Conservation (phyloP, 2,797 vertebrate genomes). For the Xerus rutilus region DNA sequence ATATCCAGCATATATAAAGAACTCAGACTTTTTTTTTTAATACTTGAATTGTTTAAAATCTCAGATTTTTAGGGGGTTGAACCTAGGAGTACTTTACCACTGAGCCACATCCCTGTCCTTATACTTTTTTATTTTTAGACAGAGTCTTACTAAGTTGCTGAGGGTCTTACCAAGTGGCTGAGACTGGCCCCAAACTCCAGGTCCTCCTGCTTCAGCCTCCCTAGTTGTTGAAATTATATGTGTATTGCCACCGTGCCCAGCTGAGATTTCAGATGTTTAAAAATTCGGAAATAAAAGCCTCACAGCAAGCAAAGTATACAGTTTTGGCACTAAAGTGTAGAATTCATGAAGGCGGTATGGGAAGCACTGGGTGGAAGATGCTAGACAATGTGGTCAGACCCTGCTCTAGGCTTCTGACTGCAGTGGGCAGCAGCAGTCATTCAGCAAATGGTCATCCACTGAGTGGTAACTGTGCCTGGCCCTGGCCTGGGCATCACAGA, state of each 20-base stretch:
- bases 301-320: not conserved
- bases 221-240: no score
- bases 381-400: not conserved
- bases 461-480: not conserved
- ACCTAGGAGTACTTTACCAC: no score
- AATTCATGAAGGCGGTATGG: not conserved
- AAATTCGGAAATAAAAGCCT: not conserved
- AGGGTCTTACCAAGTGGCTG: no score
- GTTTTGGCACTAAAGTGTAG: not conserved
- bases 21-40: not conserved
- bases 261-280: not conserved
- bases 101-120: no score
- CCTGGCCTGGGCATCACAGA: not conserved
- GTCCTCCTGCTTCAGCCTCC: no score
- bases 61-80: not conserved
- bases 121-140: no score
- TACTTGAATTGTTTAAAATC: constrained; percentile 2
- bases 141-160: no score
- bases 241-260: no score
- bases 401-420: not conserved
- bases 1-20: no score
- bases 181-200: no score
- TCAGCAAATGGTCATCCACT: not conserved
- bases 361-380: not conserved
- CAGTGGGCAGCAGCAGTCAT: not conserved